These are phyloP conservation scores for Drosophila sechellia DNA, from an alignment of 1,140 invertebrate genomes.

Conservation along the genomic window DNA sequence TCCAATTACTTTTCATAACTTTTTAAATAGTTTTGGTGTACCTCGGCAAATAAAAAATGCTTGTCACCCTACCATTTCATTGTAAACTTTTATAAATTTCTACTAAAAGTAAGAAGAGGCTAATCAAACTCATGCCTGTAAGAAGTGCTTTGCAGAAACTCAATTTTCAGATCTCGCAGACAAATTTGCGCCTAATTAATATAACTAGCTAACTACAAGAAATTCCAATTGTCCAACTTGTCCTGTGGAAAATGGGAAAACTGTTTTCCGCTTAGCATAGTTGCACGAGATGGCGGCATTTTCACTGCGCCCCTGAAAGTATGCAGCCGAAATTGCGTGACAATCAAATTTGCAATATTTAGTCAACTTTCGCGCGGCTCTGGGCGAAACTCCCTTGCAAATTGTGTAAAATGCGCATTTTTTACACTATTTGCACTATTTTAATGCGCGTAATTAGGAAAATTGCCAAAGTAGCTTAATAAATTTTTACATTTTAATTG, in stretches of 20 bases:
- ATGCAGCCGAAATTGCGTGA: constrained; percentile 10
- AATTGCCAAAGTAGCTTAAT: constrained; percentile 62
- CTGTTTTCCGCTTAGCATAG: constrained; percentile 26
- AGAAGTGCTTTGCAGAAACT: neutral
- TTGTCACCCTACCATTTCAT: too few species aligned
- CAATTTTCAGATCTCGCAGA: neutral
- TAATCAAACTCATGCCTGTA: too few species aligned
- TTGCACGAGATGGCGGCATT: constrained; percentile 3
- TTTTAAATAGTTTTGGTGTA: neutral
- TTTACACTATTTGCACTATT: constrained; percentile 26
- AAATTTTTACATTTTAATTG: constrained; percentile 63
- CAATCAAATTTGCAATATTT: constrained; percentile 45
- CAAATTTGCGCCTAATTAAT: neutral
- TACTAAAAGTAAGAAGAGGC: neutral
- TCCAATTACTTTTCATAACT: neutral
- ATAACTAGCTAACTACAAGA: neutral
- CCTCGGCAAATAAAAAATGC: neutral
- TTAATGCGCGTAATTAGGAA: constrained; percentile 61
- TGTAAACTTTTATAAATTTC: too few species aligned
- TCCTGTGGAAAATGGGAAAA: constrained; percentile 7
- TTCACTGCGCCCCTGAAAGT: constrained; percentile 10
- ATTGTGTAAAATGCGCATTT: constrained; percentile 24
- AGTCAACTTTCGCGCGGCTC: constrained; percentile 22
- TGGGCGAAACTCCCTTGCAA: neutral
- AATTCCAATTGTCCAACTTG: neutral